Evolutionary conservation across 2,113 vertebrate genomes (phyloP).

Genomic region (Caranx ignobilis): DNA sequence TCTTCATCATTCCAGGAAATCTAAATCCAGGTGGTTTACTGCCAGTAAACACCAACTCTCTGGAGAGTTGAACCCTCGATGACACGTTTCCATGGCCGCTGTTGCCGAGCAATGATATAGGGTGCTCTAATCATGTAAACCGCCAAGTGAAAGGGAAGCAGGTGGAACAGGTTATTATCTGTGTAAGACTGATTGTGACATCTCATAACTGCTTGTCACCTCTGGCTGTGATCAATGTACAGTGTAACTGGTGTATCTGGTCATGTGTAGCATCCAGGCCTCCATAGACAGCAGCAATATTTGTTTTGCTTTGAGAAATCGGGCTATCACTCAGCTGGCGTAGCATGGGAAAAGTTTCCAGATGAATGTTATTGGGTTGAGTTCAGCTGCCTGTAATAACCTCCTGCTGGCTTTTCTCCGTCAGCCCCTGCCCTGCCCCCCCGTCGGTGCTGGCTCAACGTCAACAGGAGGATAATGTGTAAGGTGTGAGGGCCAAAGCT

Average conservation of each 20-base stretch:
- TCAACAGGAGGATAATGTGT: constrained; percentile 21
- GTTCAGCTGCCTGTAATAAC: constrained; percentile 61
- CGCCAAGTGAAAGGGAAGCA: constrained; percentile 33
- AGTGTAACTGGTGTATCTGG: no score
- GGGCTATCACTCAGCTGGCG: constrained; percentile 22
- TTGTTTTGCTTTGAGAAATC: background rate
- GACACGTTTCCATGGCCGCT: constrained; percentile 48
- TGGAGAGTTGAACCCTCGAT: constrained; percentile 15
- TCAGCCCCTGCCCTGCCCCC: constrained; percentile 21
- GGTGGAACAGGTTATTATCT: constrained; percentile 40
- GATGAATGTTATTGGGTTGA: constrained; percentile 43
- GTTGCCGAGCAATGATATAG: constrained; percentile 56
- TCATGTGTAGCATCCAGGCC: no score
- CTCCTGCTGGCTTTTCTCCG: constrained; percentile 50
- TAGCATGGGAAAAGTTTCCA: constrained; percentile 45
- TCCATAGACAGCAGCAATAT: no score
- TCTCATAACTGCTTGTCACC: background rate
- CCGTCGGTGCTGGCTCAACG: constrained; percentile 41
- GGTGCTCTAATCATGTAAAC: constrained; percentile 16
- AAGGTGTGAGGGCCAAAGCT: background rate
- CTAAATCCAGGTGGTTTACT: constrained; percentile 20
- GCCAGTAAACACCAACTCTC: constrained; percentile 26
- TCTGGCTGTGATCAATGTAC: background rate
- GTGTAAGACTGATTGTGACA: background rate
- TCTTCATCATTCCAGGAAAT: constrained; percentile 17